These are phyloP conservation scores for Choloepus didactylus DNA, from an alignment of 2,797 vertebrate genomes.

Conservation along the genomic window DNA sequence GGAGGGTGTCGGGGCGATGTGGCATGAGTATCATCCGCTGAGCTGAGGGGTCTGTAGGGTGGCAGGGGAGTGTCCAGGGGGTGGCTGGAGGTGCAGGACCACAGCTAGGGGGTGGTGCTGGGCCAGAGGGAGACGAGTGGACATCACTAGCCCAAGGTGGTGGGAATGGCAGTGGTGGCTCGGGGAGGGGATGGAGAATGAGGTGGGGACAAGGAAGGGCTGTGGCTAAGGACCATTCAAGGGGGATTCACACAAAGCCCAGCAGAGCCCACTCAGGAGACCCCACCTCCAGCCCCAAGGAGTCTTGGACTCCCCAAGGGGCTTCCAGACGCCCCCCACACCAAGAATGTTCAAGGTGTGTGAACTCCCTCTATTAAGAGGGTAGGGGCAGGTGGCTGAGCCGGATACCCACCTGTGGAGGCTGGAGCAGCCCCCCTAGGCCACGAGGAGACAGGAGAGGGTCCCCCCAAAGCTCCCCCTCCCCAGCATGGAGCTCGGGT, in stretches of 20 bases:
- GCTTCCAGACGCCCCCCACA: neutral
- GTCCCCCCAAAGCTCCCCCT: neutral
- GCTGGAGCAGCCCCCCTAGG: neutral
- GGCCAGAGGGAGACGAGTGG: neutral
- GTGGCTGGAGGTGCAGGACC: neutral
- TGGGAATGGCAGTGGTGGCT: neutral
- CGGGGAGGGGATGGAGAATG: neutral
- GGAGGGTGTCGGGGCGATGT: accelerated
- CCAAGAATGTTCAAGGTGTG: neutral
- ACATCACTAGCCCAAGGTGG: neutral
- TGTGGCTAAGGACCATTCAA: neutral
- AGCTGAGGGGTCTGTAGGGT: neutral
- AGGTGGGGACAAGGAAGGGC: accelerated
- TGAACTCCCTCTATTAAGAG: neutral
- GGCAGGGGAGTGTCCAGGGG: neutral
- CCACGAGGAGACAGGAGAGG: neutral
- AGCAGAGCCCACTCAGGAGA: neutral
- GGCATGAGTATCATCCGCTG: accelerated
- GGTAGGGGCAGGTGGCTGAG: accelerated
- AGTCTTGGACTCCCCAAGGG: accelerated
- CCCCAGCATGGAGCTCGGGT: neutral
- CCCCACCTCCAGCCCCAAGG: neutral
- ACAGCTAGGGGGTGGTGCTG: neutral
- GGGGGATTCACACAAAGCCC: neutral
- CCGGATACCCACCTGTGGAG: neutral